A percentile compares a stretch with the other conserved stretches of the same genome.
Conservation (phyloP, 92 coral and sea anemone genomes). For the Zoanthus gigantus region DNA sequence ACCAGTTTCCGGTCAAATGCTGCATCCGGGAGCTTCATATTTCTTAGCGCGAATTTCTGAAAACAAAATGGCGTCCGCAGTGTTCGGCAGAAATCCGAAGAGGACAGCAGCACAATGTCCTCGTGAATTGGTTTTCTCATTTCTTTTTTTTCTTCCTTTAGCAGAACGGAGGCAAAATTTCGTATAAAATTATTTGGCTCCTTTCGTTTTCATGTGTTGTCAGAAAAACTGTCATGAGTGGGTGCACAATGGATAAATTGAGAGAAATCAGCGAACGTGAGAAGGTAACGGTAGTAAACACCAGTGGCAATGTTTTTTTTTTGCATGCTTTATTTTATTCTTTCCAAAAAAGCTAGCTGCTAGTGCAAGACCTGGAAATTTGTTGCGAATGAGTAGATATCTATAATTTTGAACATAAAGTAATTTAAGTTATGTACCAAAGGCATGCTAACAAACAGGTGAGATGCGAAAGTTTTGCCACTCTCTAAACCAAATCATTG, state of each 20-base stretch:
- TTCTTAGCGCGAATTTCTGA: constrained; percentile 26
- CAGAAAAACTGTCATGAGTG: not conserved
- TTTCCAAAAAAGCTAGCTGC: too few relatives aligned
- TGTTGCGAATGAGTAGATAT: too few relatives aligned
- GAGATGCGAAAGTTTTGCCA: too few relatives aligned
- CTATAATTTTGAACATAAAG: too few relatives aligned
- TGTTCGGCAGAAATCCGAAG: too few relatives aligned
- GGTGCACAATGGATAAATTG: constrained; percentile 8
- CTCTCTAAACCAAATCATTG: too few relatives aligned
- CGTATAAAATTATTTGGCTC: not conserved
- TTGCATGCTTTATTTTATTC: too few relatives aligned
- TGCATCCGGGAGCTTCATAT: constrained; percentile 28
- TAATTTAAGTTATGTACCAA: too few relatives aligned
- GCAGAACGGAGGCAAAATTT: not conserved
- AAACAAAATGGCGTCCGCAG: constrained; percentile 27
- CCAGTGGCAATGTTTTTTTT: not conserved
- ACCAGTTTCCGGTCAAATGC: not conserved
- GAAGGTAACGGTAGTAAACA: not conserved
- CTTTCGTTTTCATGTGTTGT: not conserved
- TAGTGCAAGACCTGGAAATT: too few relatives aligned
- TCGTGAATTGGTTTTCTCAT: not conserved
- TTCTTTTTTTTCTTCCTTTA: not conserved
- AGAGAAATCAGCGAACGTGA: constrained; percentile 25
- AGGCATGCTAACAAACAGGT: too few relatives aligned
- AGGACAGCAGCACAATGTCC: not conserved